These are phyloP conservation scores for Bactericera cockerelli DNA, from an alignment of 1,140 invertebrate species.

Conservation along the genomic window DNA sequence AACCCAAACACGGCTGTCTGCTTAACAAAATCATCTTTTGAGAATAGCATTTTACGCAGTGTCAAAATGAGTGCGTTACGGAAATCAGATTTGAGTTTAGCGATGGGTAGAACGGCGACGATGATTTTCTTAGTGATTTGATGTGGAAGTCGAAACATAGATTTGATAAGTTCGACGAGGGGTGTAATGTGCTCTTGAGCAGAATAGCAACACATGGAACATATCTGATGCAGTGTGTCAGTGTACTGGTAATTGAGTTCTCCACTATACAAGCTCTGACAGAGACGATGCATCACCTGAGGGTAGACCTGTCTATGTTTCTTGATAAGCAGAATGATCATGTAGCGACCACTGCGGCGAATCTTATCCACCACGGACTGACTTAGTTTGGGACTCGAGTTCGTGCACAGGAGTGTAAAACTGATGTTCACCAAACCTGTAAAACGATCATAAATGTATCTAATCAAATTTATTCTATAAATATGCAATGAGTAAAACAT, in stretches of 20 bases:
- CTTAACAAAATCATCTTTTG: constrained; percentile 6
- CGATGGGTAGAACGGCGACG: background rate
- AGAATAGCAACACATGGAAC: background rate
- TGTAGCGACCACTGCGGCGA: constrained; percentile 32
- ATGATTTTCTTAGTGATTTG: constrained; percentile 1
- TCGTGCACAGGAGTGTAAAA: constrained; percentile 32
- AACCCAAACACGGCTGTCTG: constrained; percentile 14
- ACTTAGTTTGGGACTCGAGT: constrained; percentile 26
- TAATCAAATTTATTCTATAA: no score
- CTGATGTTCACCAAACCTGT: constrained; percentile 36
- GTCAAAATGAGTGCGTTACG: background rate
- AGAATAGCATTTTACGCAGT: constrained; percentile 10
- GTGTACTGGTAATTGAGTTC: constrained; percentile 31
- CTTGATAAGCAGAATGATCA: constrained; percentile 34
- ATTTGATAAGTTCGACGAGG: background rate
- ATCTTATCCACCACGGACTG: constrained; percentile 27
- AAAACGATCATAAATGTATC: no score
- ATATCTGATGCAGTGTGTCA: constrained; percentile 26
- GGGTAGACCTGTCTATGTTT: constrained; percentile 30
- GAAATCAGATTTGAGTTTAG: background rate
- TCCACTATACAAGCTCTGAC: background rate
- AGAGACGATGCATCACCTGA: background rate
- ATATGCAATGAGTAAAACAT: no score
- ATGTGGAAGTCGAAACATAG: background rate
- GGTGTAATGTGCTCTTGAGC: background rate